Percentiles rank a stretch among this genome's conserved stretches.
Conservation (phyloP, 2,797 vertebrate genomes). For the Xiphophorus birchmanni region DNA sequence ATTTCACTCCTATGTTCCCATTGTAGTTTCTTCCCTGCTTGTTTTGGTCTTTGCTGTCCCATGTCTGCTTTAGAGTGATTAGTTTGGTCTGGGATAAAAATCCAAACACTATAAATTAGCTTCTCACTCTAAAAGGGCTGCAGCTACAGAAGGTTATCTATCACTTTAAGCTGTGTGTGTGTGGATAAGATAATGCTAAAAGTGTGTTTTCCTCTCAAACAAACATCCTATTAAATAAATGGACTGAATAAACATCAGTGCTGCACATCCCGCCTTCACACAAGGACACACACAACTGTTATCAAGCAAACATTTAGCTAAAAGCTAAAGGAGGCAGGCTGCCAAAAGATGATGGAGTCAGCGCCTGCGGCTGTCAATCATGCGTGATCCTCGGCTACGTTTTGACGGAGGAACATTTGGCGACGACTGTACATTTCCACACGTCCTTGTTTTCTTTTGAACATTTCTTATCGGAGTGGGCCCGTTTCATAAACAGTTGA, state of each 20-base stretch:
- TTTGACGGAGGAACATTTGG: constrained; percentile 41
- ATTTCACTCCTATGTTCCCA: background rate
- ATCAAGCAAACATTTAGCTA: constrained; percentile 32
- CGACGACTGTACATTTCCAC: constrained; percentile 26
- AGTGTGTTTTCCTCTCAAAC: constrained; percentile 21
- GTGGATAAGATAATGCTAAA: constrained; percentile 8
- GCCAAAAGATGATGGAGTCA: constrained; percentile 19
- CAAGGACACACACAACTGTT: constrained; percentile 29
- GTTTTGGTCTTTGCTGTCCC: background rate
- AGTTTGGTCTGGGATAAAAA: constrained; percentile 17
- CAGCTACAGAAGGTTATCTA: constrained; percentile 16
- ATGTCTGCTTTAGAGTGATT: constrained; percentile 11
- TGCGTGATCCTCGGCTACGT: background rate
- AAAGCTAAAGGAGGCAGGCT: constrained; percentile 33
- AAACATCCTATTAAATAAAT: constrained; percentile 30
- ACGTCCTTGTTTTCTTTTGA: constrained; percentile 26
- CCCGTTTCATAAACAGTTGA: constrained; percentile 33
- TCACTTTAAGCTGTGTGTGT: constrained; percentile 7
- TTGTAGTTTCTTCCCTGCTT: background rate
- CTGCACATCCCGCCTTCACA: constrained; percentile 29
- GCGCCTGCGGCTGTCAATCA: constrained; percentile 36
- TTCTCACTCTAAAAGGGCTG: constrained; percentile 26
- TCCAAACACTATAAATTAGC: constrained; percentile 24
- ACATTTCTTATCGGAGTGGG: constrained; percentile 19
- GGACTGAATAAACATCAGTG: constrained; percentile 19